Evolutionary conservation across 2,113 vertebrate species (phyloP).

Genomic region (Serinus canaria): DNA sequence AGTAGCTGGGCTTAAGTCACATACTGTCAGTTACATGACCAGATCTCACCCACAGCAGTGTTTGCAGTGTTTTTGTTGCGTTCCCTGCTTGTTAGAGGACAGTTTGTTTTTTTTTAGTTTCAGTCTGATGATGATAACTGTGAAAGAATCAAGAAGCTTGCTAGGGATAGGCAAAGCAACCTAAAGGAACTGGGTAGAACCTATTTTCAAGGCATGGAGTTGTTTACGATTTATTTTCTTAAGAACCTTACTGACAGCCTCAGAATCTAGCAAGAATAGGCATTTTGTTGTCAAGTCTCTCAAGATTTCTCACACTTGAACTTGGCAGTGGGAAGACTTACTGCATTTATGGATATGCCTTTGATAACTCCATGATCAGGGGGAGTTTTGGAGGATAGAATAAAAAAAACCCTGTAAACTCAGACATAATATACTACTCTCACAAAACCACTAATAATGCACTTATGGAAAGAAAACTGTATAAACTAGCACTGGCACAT

Average conservation of each 20-base stretch:
- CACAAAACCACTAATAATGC: conserved; percentile 20
- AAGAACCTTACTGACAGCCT: not conserved
- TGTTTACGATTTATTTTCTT: conserved; percentile 1
- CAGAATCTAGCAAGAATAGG: conserved; percentile 13
- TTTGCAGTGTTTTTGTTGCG: not conserved
- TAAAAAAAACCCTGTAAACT: conserved; percentile 48
- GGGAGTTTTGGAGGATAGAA: not conserved
- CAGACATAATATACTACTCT: not conserved
- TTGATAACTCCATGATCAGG: not conserved
- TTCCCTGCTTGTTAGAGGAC: not conserved
- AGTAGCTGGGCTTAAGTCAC: not conserved
- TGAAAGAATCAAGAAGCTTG: not conserved
- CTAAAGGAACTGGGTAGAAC: not conserved
- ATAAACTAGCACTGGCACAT: conserved; percentile 32
- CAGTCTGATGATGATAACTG: not conserved
- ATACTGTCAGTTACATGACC: not conserved
- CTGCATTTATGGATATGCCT: not conserved
- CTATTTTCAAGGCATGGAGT: not conserved
- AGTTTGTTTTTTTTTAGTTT: not conserved
- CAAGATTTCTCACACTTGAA: conserved; percentile 32
- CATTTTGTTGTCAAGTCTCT: conserved; percentile 43
- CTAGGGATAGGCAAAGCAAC: not conserved
- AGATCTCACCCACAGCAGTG: not conserved
- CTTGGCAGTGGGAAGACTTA: not conserved
- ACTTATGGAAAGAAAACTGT: conserved; percentile 20